These are phyloP conservation scores for Alaudala cheleensis DNA, from an alignment of 2,113 vertebrate genomes.

Conservation along the genomic window DNA sequence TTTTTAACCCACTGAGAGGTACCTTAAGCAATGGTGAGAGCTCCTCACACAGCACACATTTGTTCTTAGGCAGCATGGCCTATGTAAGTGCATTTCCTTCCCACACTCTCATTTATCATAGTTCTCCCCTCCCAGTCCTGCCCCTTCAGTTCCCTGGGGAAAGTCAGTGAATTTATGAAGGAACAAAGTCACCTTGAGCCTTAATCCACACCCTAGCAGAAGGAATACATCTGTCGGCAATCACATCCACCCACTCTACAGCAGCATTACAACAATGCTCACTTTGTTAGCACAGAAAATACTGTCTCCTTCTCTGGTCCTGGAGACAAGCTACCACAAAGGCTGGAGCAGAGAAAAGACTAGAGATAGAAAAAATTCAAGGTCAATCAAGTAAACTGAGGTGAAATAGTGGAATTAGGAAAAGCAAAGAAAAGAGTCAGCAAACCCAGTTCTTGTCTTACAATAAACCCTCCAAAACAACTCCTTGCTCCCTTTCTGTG, in stretches of 20 bases:
- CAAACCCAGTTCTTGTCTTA: neutral
- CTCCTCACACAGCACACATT: neutral
- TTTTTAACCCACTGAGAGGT: neutral
- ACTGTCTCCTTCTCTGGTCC: neutral
- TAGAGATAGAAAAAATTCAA: neutral
- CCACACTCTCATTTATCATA: neutral
- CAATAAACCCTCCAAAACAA: neutral
- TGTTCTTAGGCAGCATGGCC: neutral
- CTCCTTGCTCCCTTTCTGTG: neutral
- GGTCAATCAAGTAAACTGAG: neutral
- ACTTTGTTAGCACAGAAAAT: conserved; percentile 40
- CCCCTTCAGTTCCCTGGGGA: neutral
- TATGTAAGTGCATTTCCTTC: neutral
- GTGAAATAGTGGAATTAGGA: neutral
- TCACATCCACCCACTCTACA: conserved; percentile 41
- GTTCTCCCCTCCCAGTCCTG: conserved; percentile 1
- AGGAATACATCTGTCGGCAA: conserved; percentile 36
- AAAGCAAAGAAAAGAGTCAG: neutral
- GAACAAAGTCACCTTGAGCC: conserved; percentile 60
- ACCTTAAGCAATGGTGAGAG: neutral
- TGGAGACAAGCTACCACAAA: neutral
- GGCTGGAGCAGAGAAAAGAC: neutral
- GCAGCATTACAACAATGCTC: conserved; percentile 47
- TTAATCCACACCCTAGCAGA: conserved; percentile 48
- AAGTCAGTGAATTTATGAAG: conserved; percentile 33